Evolutionary conservation across 2,113 vertebrate species (phyloP), one percentile per base, ranked within the genome.

Genomic region (Serilophus lunatus): DNA sequence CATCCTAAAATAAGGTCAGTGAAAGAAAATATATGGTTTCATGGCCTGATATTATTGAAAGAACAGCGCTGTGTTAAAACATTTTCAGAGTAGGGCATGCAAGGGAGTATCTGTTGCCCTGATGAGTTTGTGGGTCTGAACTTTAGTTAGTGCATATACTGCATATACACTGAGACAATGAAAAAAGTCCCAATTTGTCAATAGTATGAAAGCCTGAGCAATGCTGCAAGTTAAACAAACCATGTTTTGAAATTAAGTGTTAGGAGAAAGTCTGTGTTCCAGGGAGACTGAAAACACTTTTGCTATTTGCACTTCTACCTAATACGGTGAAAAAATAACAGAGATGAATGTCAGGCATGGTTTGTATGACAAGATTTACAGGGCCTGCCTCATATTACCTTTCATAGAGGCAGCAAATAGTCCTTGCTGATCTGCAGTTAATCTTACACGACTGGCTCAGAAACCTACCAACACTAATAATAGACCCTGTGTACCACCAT

Each of bases 381-480:
- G 86, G 72, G 60, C 61, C 92, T 95, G 84, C 89, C 96, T 87
- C 93, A 96, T 97, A 96, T 98, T 97, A 97, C 96, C 93, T 98
- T 98, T 98, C 95, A 3, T 89, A 97, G 64, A 85, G 88, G 94
- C 97, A 98, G 98, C 97, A 98, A 96, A 98, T 95, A 98, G 97
- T 92, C 93, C 96, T 97, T 92, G 97, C 97, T 97, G 95, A 96
- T 94, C 96, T 96, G 97, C 92, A 94, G 97, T 97, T 98, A 97
- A 98, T 95, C 96, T 98, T 97, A 96, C 92, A 96, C 2, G 84
- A 96, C 95, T 84, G 96, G 95, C 88, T 97, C 88, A 88, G 96
- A 97, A 86, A 95, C 92, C 95, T 74, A 90, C 95, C 92, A 82
- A 61, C 68, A 90, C 98, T 98, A 97, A 98, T 96, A 98, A 98